These are phyloP conservation scores for Heliconius congener DNA, from an alignment of 1,140 invertebrate genomes.

Conservation along the genomic window DNA sequence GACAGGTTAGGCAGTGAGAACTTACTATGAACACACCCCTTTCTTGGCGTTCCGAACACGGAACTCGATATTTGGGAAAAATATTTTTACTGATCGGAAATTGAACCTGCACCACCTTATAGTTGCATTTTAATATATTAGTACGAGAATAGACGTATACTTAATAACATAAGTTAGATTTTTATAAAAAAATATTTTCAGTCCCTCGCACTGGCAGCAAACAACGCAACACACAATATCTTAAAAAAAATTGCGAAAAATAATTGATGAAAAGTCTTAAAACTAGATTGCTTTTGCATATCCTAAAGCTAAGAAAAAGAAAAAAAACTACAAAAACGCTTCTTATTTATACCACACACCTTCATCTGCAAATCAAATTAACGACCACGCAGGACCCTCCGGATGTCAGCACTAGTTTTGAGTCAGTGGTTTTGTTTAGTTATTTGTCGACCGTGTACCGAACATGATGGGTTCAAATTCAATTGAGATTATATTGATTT, in stretches of 20 bases:
- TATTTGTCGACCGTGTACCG: background rate
- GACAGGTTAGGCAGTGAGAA: too few species aligned
- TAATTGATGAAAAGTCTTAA: too few species aligned
- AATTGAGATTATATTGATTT: background rate
- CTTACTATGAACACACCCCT: too few species aligned
- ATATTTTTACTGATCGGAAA: background rate
- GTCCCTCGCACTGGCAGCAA: too few species aligned
- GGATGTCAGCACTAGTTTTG: slow-evolving; percentile 11
- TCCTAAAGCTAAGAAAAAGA: background rate
- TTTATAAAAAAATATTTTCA: too few species aligned
- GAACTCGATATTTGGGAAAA: background rate
- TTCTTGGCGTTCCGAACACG: too few species aligned
- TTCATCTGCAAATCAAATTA: slow-evolving; percentile 75
- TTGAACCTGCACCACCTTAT: background rate
- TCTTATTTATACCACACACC: slow-evolving; percentile 43
- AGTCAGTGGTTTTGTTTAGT: background rate
- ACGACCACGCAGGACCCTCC: slow-evolving; percentile 54
- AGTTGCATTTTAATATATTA: background rate
- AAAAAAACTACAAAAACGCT: background rate
- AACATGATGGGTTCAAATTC: background rate
- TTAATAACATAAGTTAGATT: too few species aligned
- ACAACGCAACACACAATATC: too few species aligned
- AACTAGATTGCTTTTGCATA: too few species aligned
- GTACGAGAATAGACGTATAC: background rate
- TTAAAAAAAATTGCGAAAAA: too few species aligned